These are phyloP conservation scores for Bucco capensis DNA, from an alignment of 2,113 vertebrate species.

Conservation along the genomic window DNA sequence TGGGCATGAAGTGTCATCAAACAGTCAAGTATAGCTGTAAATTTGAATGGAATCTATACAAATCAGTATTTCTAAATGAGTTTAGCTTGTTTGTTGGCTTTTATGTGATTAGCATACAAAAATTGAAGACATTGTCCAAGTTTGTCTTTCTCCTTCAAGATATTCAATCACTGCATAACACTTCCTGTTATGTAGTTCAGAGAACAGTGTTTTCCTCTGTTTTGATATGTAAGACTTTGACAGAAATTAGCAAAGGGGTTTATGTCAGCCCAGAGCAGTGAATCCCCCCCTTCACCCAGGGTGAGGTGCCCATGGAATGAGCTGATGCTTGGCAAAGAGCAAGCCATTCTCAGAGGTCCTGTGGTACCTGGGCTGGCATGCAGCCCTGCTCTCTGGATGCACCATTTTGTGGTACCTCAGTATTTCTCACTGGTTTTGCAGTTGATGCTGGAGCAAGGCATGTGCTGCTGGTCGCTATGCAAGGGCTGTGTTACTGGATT, in stretches of 20 bases:
- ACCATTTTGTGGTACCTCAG: neutral
- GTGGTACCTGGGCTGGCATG: rapidly evolving
- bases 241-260: neutral
- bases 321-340: neutral
- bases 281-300: neutral
- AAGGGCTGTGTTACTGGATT: neutral
- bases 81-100: neutral
- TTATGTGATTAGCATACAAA: neutral
- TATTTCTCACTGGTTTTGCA: neutral
- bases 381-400: neutral
- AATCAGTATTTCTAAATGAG: neutral
- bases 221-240: neutral
- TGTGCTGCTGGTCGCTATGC: neutral
- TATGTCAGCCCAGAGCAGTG: neutral
- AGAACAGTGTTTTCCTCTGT: neutral
- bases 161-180: neutral
- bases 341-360: neutral
- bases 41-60: neutral
- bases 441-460: neutral
- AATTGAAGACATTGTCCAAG: neutral
- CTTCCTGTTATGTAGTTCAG: neutral
- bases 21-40: neutral
- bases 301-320: neutral
- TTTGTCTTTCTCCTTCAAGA: neutral
- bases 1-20: neutral